Evolutionary conservation across 1,140 invertebrate species (phyloP), one percentile per base, ranked within the genome.

Genomic region (Macrobrachium rosenbergii): DNA sequence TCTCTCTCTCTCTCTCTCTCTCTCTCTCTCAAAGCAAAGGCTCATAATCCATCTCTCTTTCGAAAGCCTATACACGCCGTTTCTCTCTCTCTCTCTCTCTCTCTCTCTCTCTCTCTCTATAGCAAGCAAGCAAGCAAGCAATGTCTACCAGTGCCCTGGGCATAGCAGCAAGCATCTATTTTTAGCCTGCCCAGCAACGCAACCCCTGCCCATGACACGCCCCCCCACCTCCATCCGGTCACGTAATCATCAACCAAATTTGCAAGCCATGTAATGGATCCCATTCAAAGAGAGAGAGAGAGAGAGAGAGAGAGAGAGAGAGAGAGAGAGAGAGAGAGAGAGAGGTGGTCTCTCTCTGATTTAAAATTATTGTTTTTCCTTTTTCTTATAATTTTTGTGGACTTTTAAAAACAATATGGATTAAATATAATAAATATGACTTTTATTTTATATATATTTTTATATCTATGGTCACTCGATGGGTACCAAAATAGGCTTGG

Each of bases 321-420:
- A 67, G 64, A 67, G 64, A 67, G 64, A 67, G 64, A 67, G 64
- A 67, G 64, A 67, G 64, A 67, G 64, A 67, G 64, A 67, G 64
- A 67, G 64, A 67, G 64, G 28, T 2, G 52, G 52, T 52, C 12
- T 8, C 12, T 52, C 12, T 8, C 52, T 52, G 52, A 12, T 12
- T 52, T 52, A 10, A 5, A 10, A 12, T 10, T 10, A 10, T 52
- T 52, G 2, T 11, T 5, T 69, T 16, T 37, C 72, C 19, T 58
- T 19, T 17, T n/a, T 17, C 73, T 76, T n/a, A 14, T 1, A 11
- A 0, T 21, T 37, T 28, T 37, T 21, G 16, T 45, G 16, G 45
- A 28, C 21, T 37, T 21, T 37, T 28, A 73, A 21, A 73, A 37
- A 73, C 14, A 11, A 14, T 37, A n/a, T 37, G 11, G 43, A 2